Percentiles rank a stretch among this genome's conserved stretches.
Evolutionary conservation across 2,888 invertebrate genomes (phyloP).

Genomic region (Drosophila algonquin): DNA sequence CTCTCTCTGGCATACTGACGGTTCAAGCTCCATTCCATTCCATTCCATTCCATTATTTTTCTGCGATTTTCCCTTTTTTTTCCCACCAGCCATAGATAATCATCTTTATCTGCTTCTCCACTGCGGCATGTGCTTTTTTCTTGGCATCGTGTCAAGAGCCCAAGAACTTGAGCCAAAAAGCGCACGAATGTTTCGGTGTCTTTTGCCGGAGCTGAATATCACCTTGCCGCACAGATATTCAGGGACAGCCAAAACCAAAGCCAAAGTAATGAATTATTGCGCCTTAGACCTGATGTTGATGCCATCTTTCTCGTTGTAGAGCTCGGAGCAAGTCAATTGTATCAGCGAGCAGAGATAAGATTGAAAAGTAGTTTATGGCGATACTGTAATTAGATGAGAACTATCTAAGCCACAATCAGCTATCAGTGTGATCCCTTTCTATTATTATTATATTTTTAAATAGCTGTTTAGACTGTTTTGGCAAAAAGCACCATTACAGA

Average conservation of each 20-base stretch:
- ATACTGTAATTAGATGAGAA: too few relatives aligned
- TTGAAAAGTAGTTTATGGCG: background rate
- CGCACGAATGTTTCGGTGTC: constrained; percentile 9
- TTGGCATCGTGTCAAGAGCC: constrained; percentile 67
- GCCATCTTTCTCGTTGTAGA: constrained; percentile 17
- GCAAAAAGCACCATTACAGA: background rate
- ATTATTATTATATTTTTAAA: background rate
- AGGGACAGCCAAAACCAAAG: constrained; percentile 20
- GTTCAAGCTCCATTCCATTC: constrained; percentile 42
- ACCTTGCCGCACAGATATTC: constrained; percentile 28
- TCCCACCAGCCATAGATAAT: constrained; percentile 15
- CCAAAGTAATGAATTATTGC: constrained; percentile 25
- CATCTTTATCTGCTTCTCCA: constrained; percentile 42
- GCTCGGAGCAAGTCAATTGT: background rate
- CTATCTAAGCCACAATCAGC: background rate
- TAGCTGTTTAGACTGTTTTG: background rate
- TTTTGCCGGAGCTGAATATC: constrained; percentile 8
- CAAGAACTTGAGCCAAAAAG: constrained; percentile 62
- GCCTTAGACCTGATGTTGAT: constrained; percentile 7
- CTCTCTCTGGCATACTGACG: constrained; percentile 3
- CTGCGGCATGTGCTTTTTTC: constrained; percentile 49
- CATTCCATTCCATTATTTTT: constrained; percentile 45
- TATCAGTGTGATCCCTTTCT: background rate
- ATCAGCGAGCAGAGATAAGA: constrained; percentile 9
- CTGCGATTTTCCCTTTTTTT: constrained; percentile 14